Percentiles rank a stretch among this genome's conserved stretches.
Evolutionary conservation across 2,888 invertebrate genomes (phyloP).

Genomic region (Deilephila porcellus): DNA sequence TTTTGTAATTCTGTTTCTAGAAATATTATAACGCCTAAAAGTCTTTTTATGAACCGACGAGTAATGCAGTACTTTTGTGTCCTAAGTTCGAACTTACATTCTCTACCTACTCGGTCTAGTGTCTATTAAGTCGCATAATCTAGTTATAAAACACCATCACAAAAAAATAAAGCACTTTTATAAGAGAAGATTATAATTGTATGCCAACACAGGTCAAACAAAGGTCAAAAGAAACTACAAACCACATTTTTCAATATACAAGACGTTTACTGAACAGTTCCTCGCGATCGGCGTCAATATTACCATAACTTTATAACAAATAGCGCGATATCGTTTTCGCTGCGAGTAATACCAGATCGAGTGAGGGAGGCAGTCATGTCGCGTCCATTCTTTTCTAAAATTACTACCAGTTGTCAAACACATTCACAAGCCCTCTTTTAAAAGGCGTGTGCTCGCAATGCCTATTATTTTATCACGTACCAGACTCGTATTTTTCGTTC

Average conservation of each 20-base stretch:
- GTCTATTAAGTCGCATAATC: no score
- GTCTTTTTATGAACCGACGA: no score
- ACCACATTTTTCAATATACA: neutral
- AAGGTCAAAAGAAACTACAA: neutral
- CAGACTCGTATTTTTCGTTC: constrained; percentile 59
- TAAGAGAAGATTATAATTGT: neutral
- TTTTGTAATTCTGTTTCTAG: no score
- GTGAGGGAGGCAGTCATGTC: constrained; percentile 54
- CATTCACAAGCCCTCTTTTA: constrained; percentile 63
- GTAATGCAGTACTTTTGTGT: no score
- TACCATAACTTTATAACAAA: constrained; percentile 27
- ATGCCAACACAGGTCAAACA: neutral
- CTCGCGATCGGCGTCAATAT: neutral
- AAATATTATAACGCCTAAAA: no score
- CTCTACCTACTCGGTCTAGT: no score
- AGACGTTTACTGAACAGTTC: neutral
- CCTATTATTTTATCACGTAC: constrained; percentile 73
- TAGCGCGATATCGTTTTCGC: constrained; percentile 16
- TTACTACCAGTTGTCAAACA: constrained; percentile 68
- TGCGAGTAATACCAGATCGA: constrained; percentile 23
- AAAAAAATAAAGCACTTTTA: no score
- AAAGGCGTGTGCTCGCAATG: constrained; percentile 57
- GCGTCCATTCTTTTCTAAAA: constrained; percentile 65
- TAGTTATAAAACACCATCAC: no score
- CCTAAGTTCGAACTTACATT: no score